Conservation (phyloP, 2,113 vertebrate genomes). For the Tragelaphus imberbis region DNA sequence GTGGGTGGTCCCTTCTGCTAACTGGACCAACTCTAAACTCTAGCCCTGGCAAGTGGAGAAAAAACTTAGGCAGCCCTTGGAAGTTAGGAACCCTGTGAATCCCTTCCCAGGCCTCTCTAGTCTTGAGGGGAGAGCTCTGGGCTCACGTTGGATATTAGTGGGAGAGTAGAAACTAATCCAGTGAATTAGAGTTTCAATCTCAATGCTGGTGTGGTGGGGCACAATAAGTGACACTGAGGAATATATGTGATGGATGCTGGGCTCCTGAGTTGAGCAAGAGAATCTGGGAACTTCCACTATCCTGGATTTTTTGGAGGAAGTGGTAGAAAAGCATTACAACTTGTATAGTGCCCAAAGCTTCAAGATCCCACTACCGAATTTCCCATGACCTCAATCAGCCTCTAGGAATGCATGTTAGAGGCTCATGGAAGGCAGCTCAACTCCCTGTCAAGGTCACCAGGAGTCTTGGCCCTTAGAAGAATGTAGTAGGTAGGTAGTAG, state of each 20-base stretch:
- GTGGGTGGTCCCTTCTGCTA: not conserved
- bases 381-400: not conserved
- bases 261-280: not conserved
- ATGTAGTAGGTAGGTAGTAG: not conserved
- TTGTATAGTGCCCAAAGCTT: not conserved
- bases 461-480: not conserved
- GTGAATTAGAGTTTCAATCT: not conserved
- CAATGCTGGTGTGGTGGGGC: not conserved
- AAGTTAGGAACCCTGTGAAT: not conserved
- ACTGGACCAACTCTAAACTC: not conserved
- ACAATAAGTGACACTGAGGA: not conserved
- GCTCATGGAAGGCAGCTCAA: not conserved
- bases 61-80: not conserved
- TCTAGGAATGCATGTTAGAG: not conserved
- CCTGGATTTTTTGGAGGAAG: not conserved
- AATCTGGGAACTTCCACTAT: not conserved
- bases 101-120: not conserved
- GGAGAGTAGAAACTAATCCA: not conserved
- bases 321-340: not conserved
- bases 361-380: not conserved
- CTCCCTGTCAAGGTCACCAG: not conserved
- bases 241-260: not conserved
- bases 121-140: not conserved
- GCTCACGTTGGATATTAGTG: not conserved
- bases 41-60: not conserved